Evolutionary conservation across 2,797 vertebrate species (phyloP).

Genomic region (Cuculus canorus): DNA sequence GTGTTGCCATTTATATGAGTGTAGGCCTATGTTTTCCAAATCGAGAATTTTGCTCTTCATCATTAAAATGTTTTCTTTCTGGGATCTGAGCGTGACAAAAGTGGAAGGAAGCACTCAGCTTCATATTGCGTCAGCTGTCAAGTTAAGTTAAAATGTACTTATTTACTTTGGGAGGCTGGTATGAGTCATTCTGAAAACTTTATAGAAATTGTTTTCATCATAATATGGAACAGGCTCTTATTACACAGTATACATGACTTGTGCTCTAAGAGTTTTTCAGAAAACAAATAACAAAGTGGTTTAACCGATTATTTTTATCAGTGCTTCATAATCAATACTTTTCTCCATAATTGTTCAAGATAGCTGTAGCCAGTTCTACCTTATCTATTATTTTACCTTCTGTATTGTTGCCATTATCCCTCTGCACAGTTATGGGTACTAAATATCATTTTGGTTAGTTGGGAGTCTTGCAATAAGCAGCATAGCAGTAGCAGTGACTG

Average conservation of each 20-base stretch:
- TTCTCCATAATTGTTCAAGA: background rate
- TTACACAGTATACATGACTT: background rate
- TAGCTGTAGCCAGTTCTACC: background rate
- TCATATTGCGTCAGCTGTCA: conserved; percentile 18
- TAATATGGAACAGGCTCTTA: background rate
- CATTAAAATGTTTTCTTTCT: background rate
- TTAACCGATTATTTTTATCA: conserved; percentile 7
- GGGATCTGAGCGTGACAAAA: background rate
- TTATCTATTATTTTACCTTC: background rate
- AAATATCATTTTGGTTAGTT: background rate
- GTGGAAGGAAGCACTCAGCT: conserved; percentile 27
- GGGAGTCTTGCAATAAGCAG: background rate
- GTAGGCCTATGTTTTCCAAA: background rate
- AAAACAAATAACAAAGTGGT: background rate
- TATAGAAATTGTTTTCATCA: conserved; percentile 16
- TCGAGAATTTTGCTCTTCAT: background rate
- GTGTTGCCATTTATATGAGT: background rate
- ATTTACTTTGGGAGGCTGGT: conserved; percentile 19
- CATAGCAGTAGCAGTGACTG: background rate
- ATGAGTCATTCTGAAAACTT: conserved; percentile 49
- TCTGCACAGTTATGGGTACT: background rate
- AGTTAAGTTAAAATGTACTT: conserved; percentile 40
- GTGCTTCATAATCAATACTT: background rate
- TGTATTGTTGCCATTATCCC: background rate
- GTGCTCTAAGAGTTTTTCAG: background rate